These are phyloP conservation scores for Narcine bancroftii DNA, from an alignment of 2,113 vertebrate genomes.

Conservation along the genomic window DNA sequence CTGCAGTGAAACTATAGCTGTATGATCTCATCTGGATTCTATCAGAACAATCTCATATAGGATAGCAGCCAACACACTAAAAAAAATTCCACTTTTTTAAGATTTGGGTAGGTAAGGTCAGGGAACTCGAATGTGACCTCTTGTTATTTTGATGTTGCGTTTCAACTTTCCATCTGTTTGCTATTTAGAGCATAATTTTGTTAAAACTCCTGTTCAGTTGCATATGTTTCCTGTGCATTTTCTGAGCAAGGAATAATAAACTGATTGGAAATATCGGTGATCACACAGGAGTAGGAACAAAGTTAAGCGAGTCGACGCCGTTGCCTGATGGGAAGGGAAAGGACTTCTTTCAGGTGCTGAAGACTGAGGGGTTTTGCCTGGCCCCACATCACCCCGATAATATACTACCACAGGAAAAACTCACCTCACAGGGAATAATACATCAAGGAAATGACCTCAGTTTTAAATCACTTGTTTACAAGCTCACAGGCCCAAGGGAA, in stretches of 20 bases:
- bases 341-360: too few relatives aligned
- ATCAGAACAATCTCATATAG: conserved; percentile 34
- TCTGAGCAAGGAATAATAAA: conserved; percentile 19
- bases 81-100: conserved; percentile 8
- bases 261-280: conserved; percentile 34
- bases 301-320: not conserved
- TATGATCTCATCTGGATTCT: conserved; percentile 34
- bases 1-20: conserved; percentile 4
- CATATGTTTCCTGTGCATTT: conserved; percentile 27
- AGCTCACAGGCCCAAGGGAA: too few relatives aligned
- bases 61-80: conserved; percentile 27
- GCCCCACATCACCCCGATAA: not conserved
- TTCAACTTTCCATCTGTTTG: conserved; percentile 37
- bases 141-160: conserved; percentile 36
- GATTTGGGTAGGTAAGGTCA: conserved; percentile 37
- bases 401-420: not conserved
- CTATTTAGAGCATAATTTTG: conserved; percentile 34
- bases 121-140: conserved; percentile 33
- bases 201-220: conserved; percentile 35
- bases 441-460: not conserved
- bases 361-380: not conserved
- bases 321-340: not conserved
- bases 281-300: conserved; percentile 13
- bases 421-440: not conserved
- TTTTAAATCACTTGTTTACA: not conserved